phyloP scores from a whole-genome alignment of 2,113 vertebrate genomes.

The Cathartes aura region DNA sequence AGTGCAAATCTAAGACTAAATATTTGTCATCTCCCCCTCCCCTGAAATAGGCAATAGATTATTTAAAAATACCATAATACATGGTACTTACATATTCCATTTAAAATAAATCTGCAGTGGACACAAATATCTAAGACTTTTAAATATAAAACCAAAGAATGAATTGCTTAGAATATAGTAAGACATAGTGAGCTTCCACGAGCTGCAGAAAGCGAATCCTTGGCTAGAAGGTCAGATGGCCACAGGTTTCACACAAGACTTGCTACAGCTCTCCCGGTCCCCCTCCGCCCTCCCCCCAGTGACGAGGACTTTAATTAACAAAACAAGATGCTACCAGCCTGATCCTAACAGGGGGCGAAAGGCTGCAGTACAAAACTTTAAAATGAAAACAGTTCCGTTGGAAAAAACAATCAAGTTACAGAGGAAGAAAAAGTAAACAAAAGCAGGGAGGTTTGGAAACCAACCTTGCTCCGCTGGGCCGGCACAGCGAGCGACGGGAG shows the following conservation, averaged over 20 bases:
- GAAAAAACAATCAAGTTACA: not conserved
- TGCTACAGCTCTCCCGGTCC: not conserved
- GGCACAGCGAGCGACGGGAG: not conserved
- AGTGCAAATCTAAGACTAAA: constrained; percentile 79
- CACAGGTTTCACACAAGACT: not conserved
- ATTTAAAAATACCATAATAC: constrained; percentile 71
- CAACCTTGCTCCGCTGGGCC: not conserved
- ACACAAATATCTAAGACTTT: constrained; percentile 19
- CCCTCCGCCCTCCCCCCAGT: not conserved
- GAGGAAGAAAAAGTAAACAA: not conserved
- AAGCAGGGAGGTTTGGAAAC: not conserved
- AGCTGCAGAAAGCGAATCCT: not conserved
- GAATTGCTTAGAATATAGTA: not conserved
- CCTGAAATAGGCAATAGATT: constrained; percentile 69
- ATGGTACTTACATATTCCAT: constrained; percentile 65
- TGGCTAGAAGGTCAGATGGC: constrained; percentile 10
- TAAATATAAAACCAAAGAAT: constrained; percentile 34
- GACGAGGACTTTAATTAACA: not conserved
- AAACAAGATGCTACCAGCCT: not conserved
- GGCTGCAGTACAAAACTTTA: not conserved
- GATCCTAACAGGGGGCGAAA: not conserved
- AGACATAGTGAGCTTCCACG: constrained; percentile 11
- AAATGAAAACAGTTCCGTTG: not conserved
- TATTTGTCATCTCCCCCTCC: constrained; percentile 62
- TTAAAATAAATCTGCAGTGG: constrained; percentile 66